These are phyloP conservation scores for Tachina fera DNA, from an alignment of 2,888 invertebrate genomes.

Conservation along the genomic window DNA sequence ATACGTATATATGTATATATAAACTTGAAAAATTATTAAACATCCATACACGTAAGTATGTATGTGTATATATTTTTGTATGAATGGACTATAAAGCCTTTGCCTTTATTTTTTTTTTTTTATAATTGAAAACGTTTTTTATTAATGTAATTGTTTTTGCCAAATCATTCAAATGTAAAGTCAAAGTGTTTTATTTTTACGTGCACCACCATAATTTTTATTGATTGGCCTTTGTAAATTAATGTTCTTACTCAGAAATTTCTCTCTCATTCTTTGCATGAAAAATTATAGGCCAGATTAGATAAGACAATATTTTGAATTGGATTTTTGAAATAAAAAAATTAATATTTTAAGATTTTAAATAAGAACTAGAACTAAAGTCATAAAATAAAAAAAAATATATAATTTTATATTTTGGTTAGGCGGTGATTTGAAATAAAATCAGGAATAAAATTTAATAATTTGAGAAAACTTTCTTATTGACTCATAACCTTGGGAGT, in stretches of 20 bases:
- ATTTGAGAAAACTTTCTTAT: too few species aligned
- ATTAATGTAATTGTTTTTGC: constrained; percentile 4
- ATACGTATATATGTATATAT: too few species aligned
- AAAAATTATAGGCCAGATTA: background rate
- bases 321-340: too few species aligned
- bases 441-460: too few species aligned
- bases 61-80: background rate
- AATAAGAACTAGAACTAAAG: too few species aligned
- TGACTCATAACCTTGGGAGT: too few species aligned
- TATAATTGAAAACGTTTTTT: constrained; percentile 15
- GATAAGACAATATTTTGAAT: too few species aligned
- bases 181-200: background rate
- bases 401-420: too few species aligned
- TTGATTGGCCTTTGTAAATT: background rate
- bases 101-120: background rate
- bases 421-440: too few species aligned
- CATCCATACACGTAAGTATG: background rate
- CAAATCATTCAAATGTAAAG: background rate
- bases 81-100: constrained; percentile 31
- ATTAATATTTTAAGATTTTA: too few species aligned
- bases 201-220: background rate
- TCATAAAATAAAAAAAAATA: too few species aligned
- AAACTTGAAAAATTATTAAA: too few species aligned
- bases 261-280: background rate
- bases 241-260: background rate